Evolutionary conservation across 2,888 invertebrate species (phyloP), one percentile per base, ranked within the genome.

Genomic region (Vesta saturnalis): DNA sequence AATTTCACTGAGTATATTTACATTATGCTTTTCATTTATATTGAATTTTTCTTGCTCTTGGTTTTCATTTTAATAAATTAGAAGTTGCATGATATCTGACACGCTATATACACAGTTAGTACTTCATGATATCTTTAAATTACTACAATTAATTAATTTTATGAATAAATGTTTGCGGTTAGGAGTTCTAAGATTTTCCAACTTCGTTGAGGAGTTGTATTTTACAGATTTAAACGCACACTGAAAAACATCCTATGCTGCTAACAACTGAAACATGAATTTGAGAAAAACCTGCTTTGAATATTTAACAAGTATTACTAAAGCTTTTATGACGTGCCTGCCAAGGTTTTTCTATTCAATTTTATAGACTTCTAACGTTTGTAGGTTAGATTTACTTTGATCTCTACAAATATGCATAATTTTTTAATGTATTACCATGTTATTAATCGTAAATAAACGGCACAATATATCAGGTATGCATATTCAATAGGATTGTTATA

Each of bases 221-320:
- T 16, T 49, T 49, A 49, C 19, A 21, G 19, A 52, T 52, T 18
- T 52, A 52, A 52, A 52, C n/a, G 18, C 19, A 52, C 1, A 52
- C 18, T 52, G 19, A 52, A 18, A 52, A 52, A 52, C n/a, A 52
- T 52, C 52, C 21, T 52, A 15, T 15, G 6, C 16, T 49, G 49
- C 49, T 49, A 49, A 49, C 18, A 49, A 15, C 19, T 52, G 19
- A 52, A 52, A 52, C 52, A 52, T 52, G 19, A 52, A 52, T 52
- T 52, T 52, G 52, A 18, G 21, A 18, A 19, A 19, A 52, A 15
- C 18, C 19, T 19, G 18, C 19, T 3, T 52, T 15, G 52, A 52
- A 52, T 52, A 52, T 52, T 52, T 19, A 52, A 47, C 15, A 15
- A 52, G 21, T 18, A 12, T 12, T 19, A 52, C 19, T 52, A 52